Base-by-base conservation (phyloP, 2,113 vertebrate species). In the Anseranas semipalmata region DNA sequence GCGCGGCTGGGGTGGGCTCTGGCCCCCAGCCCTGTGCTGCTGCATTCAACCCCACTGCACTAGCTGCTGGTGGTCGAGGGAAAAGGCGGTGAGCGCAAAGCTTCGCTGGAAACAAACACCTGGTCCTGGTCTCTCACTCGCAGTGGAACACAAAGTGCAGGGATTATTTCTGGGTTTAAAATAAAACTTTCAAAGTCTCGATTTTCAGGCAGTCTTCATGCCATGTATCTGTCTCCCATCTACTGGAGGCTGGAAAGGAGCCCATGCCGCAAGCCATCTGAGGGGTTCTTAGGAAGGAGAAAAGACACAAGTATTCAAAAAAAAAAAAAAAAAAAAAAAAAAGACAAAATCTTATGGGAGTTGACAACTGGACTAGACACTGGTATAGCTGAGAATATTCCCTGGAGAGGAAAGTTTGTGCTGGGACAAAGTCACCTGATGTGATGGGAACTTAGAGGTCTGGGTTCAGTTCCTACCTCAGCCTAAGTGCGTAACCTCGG, bases 371-470 rank as follows among this genome's bases (percentile, higher is more conserved):
- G n/a, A 32, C 45, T 65, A 78, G 58, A 32, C 21, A 33, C 3
- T 52, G 35, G 35, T 48, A 13, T 3, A 39, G 35, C 27, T 60
- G 46, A 86, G 71, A 87, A 46, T 45, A 30, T 43, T 85, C n/a
- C 76, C 33, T 81, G 32, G 7, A 72, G 77, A 89, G 13, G 16
- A 12, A 80, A 83, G n/a, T 43, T 84, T 13, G 1, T 17, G 20
- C 37, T 86, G 50, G n/a, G 6, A 43, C 21, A 6, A 4, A 81
- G 33, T 55, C 25, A 67, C 17, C 7, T 0, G 0, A 3, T 39
- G 13, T n/a, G 59, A 16, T 76, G 80, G 55, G 58, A 60, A 53
- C 9, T 12, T 43, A 83, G 86, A 77, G 59, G 30, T 45, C 45
- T 70, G 67, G 16, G 35, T 79, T 67, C 5, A 4, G 37, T 53